phyloP scores from a whole-genome alignment of 1,140 invertebrate species.

The Sarcophaga peregrina region DNA sequence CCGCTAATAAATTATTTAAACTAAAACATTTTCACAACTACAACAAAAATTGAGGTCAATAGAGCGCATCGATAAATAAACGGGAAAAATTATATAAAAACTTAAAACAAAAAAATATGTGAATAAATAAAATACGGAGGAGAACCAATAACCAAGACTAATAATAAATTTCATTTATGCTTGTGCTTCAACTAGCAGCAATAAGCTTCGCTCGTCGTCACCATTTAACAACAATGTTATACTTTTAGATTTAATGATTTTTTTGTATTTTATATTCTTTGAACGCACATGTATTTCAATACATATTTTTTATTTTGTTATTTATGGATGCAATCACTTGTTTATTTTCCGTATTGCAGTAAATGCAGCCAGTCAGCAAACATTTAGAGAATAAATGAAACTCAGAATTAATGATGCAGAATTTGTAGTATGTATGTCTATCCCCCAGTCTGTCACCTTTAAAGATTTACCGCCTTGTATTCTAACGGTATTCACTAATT shows the following conservation, averaged over 20 bases:
- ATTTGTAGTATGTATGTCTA: background rate
- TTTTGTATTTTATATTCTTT: background rate
- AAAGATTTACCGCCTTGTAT: background rate
- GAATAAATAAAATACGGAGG: background rate
- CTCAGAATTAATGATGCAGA: background rate
- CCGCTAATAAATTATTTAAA: no score
- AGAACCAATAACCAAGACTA: background rate
- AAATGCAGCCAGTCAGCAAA: background rate
- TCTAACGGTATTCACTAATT: background rate
- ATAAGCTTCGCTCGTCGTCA: background rate
- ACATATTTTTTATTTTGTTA: background rate
- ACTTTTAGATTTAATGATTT: background rate
- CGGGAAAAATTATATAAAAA: background rate
- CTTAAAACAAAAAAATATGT: background rate
- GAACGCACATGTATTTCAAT: no score
- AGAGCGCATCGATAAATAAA: background rate
- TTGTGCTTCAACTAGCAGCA: background rate
- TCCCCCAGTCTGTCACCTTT: background rate
- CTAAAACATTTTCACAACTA: background rate
- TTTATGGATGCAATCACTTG: conserved; percentile 1
- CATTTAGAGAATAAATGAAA: background rate
- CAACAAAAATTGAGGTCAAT: background rate
- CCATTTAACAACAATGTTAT: background rate
- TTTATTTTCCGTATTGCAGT: background rate
- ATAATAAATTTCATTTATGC: conserved; percentile 1